Conservation (phyloP, 2,113 vertebrate genomes). For the Lepus timidus region DNA sequence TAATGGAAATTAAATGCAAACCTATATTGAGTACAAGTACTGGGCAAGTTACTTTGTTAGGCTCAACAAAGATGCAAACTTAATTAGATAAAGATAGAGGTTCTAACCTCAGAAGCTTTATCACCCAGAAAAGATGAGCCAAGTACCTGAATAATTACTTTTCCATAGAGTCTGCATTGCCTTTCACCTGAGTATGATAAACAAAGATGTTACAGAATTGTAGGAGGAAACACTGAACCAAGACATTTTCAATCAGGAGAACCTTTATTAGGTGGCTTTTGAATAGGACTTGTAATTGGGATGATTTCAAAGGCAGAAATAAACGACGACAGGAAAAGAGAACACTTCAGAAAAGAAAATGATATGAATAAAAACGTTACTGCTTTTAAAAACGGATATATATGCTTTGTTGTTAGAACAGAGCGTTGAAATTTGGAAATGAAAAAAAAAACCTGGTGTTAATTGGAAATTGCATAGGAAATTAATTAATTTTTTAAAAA, state of each 20-base stretch:
- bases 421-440: not conserved
- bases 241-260: not conserved
- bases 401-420: not conserved
- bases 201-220: not conserved
- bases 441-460: too few relatives aligned
- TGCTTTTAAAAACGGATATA: not conserved
- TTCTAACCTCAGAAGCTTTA: slow-evolving; percentile 20
- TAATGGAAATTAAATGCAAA: slow-evolving; percentile 29
- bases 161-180: not conserved
- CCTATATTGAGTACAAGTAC: not conserved
- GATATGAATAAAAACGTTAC: not conserved
- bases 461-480: too few relatives aligned
- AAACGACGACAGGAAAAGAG: not conserved
- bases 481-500: too few relatives aligned
- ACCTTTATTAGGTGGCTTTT: not conserved
- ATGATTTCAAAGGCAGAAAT: slow-evolving; percentile 34
- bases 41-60: not conserved
- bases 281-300: not conserved
- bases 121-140: slow-evolving; percentile 49
- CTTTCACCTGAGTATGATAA: not conserved
- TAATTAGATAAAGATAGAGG: not conserved
- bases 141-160: not conserved
- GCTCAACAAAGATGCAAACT: slow-evolving; percentile 18
- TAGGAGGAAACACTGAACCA: not conserved
- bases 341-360: not conserved